These are phyloP conservation scores for Rugalucina vietnamica DNA, from an alignment of 2,888 invertebrate species.

Conservation along the genomic window DNA sequence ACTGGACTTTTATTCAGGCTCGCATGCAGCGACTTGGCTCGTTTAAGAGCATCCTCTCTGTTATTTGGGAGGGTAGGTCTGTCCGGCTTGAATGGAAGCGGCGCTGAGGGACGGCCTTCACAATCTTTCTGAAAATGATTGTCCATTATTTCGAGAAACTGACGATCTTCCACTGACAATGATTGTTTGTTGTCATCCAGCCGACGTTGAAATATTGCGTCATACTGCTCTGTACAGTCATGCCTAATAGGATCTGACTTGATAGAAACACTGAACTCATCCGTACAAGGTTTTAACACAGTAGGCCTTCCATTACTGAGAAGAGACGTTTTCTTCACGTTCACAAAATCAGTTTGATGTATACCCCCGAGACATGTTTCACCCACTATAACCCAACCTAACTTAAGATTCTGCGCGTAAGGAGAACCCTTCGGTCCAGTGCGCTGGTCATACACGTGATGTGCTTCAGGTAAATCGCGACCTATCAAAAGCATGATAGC, in stretches of 20 bases:
- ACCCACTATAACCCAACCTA: constrained; percentile 40
- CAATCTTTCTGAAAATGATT: constrained; percentile 2
- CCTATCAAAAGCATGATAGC: constrained; percentile 40
- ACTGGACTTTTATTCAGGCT: constrained; percentile 8
- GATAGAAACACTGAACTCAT: constrained; percentile 3
- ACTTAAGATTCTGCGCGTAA: constrained; percentile 38
- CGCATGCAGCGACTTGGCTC: constrained; percentile 4
- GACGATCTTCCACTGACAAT: constrained; percentile 49
- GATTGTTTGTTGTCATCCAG: constrained; percentile 34
- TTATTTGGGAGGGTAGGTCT: constrained; percentile 20
- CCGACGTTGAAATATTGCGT: constrained; percentile 24
- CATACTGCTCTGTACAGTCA: neutral
- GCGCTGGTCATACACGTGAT: constrained; percentile 39
- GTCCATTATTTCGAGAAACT: constrained; percentile 44
- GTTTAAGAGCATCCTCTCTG: neutral
- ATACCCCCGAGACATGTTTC: constrained; percentile 30
- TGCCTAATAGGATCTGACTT: neutral
- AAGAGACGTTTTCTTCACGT: constrained; percentile 33
- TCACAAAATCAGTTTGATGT: constrained; percentile 18
- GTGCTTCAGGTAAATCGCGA: constrained; percentile 38
- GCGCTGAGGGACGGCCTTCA: constrained; percentile 33
- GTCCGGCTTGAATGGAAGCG: neutral
- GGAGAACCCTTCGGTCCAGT: constrained; percentile 28
- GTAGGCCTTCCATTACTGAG: constrained; percentile 14
- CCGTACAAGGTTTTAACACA: constrained; percentile 23